These are phyloP conservation scores for Lithodes maja DNA, from an alignment of 2,888 invertebrate species.

Conservation along the genomic window DNA sequence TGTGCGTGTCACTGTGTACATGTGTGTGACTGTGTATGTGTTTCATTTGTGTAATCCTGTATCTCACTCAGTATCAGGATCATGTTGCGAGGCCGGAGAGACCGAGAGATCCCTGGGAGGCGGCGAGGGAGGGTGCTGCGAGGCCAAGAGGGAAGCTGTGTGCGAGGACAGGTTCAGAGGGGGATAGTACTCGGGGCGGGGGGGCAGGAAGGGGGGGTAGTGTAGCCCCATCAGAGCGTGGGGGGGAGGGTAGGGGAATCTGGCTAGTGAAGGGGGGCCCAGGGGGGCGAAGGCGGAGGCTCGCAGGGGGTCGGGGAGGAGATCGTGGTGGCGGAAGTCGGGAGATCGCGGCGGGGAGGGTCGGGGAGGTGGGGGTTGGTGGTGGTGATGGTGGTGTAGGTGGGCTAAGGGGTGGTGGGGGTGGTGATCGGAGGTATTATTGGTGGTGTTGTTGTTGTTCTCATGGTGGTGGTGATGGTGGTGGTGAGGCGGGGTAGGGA, in stretches of 20 bases:
- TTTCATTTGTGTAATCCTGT: too few species aligned
- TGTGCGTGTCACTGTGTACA: too few species aligned
- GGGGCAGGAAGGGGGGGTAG: too few species aligned
- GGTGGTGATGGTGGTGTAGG: constrained; percentile 36
- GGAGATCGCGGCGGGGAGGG: constrained; percentile 51
- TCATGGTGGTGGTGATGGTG: constrained; percentile 21
- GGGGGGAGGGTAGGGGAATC: constrained; percentile 65
- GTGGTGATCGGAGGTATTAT: constrained; percentile 74
- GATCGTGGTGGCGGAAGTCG: constrained; percentile 51
- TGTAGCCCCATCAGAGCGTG: constrained; percentile 62
- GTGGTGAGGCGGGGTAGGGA: too few species aligned
- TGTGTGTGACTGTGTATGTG: too few species aligned
- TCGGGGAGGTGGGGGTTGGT: neutral
- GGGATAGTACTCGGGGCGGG: too few species aligned
- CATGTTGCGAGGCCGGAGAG: too few species aligned
- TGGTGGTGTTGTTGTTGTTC: constrained; percentile 33
- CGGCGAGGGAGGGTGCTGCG: too few species aligned
- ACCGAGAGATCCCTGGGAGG: too few species aligned
- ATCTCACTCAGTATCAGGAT: too few species aligned
- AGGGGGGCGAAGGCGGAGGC: constrained; percentile 62
- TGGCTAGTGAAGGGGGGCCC: constrained; percentile 51
- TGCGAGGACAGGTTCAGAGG: too few species aligned
- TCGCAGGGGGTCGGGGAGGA: constrained; percentile 55
- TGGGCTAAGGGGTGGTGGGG: constrained; percentile 44
- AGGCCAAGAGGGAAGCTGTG: too few species aligned